Percentiles rank a stretch among this genome's conserved stretches.
These are phyloP conservation scores for Yoshiicerus persimilis DNA, from an alignment of 1,140 invertebrate genomes.

Conservation along the genomic window DNA sequence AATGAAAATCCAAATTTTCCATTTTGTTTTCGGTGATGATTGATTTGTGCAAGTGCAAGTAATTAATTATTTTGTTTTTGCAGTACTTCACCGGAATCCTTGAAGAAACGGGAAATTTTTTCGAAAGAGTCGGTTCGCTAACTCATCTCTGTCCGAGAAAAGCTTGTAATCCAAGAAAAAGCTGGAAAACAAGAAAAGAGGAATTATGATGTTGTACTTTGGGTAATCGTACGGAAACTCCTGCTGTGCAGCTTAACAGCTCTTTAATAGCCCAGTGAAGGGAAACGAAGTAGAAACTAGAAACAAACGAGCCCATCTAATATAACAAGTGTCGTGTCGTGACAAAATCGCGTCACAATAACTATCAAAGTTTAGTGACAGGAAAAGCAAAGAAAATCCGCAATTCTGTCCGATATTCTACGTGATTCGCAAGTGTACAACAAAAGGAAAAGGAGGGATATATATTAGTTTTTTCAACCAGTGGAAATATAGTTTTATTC, in stretches of 20 bases:
- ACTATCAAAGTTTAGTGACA: not conserved
- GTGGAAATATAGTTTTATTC: not conserved
- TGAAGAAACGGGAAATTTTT: not conserved
- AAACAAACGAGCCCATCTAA: not conserved
- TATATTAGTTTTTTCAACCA: not conserved
- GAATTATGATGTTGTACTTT: not conserved
- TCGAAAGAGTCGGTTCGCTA: not conserved
- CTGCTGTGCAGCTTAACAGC: not conserved
- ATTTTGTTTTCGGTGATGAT: too few species aligned
- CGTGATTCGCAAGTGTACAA: not conserved
- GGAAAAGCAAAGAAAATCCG: not conserved
- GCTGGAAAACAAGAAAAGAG: not conserved
- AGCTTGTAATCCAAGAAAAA: not conserved
- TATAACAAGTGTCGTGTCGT: not conserved
- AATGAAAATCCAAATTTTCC: too few species aligned
- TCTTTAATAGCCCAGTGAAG: not conserved
- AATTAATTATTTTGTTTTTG: not conserved
- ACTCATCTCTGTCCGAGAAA: not conserved
- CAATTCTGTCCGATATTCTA: not conserved
- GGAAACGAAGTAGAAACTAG: not conserved
- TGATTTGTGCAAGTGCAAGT: too few species aligned
- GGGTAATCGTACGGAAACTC: not conserved
- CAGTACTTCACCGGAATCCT: not conserved
- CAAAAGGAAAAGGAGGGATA: not conserved
- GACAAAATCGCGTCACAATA: not conserved